phyloP scores from a whole-genome alignment of 2,113 vertebrate genomes.

The Eretmochelys imbricata region DNA sequence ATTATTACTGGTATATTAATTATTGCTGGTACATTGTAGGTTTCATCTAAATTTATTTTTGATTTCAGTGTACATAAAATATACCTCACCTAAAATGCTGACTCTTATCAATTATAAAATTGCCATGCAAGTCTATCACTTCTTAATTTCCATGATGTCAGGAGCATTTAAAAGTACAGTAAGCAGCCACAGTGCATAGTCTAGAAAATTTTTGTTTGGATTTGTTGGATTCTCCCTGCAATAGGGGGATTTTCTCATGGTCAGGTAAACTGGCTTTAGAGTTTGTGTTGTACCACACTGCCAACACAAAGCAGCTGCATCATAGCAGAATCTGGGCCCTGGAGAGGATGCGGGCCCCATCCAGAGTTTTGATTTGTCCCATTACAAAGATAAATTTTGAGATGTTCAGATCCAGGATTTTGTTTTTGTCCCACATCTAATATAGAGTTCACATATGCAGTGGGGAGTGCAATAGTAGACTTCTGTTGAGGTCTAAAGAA shows the following conservation, averaged over 20 bases:
- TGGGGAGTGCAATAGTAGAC: neutral
- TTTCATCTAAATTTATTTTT: neutral
- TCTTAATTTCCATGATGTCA: neutral
- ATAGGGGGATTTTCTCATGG: neutral
- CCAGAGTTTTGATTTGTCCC: neutral
- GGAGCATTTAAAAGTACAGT: neutral
- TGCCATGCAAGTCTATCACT: neutral
- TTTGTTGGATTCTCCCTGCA: neutral
- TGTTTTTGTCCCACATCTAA: neutral
- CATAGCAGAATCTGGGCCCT: neutral
- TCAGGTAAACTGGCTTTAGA: neutral
- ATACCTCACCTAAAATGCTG: fast-evolving
- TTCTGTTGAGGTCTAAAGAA: neutral
- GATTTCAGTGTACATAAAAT: neutral
- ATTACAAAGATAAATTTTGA: neutral
- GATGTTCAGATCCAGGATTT: neutral
- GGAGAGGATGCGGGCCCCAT: neutral
- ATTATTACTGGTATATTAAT: neutral
- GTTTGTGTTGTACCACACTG: neutral
- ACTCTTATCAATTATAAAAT: neutral
- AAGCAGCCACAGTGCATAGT: neutral
- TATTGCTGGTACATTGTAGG: neutral
- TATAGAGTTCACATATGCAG: neutral
- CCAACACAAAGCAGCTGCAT: neutral
- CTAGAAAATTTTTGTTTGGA: neutral